Evolutionary conservation across 2,888 invertebrate species (phyloP), one percentile per base, ranked within the genome.

Genomic region (Melipona beecheii): DNA sequence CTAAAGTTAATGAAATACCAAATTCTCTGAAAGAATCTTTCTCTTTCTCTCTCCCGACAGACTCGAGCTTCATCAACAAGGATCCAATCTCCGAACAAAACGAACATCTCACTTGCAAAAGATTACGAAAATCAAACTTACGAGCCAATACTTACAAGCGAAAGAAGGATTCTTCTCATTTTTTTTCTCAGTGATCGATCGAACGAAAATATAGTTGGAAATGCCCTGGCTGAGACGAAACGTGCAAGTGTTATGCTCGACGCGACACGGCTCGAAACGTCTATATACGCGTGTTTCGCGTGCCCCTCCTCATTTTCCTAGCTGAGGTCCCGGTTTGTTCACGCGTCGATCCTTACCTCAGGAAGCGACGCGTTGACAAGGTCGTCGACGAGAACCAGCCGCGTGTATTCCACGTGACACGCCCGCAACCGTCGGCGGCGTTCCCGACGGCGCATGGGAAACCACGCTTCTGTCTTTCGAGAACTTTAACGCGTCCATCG

Each of bases 361-460:
- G 72, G 60, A 69, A 77, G 36, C 73, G 76, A 77, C 81, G 72
- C 81, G 89, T 89, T 91, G 91, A 91, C 91, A 92, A 92, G 92
- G 92, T 81, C 91, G 78, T 78, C 73, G 81, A 79, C 84, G 83
- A 89, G 90, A 86, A 91, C 73, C 78, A 70, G 72, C 54, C 80
- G 58, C 43, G 43, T 43, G 65, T 73, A 54, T 75, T 78, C 81
- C 68, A 84, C 84, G 49, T 73, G 88, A 88, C 88, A 88, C 88
- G 71, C 88, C 88, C 79, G 73, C 56, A 54, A 75, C 24, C 24
- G 36, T 11, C 43, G 11, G 11, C 1, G 19, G n/a, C n/a, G n/a
- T n/a, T 27, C 49, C 19, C 36, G 27, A 27, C 62, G 24, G 43
- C 58, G 60, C 74, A 79, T 86, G 86, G 77, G 86, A 86, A 86